Conservation (phyloP, 2,113 vertebrate genomes). For the Chloroceryle aenea region DNA sequence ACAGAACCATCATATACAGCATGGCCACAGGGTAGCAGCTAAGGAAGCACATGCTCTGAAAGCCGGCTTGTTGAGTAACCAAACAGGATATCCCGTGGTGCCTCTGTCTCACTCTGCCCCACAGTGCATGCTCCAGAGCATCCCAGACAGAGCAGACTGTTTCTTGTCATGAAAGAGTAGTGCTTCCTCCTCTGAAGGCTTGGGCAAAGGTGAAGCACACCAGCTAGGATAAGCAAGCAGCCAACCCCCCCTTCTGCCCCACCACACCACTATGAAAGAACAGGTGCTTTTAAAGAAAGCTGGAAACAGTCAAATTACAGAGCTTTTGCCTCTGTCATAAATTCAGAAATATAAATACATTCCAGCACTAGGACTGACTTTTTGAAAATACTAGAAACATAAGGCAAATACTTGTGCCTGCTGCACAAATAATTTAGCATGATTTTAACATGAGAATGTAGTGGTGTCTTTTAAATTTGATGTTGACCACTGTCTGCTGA, state of each 20-base stretch:
- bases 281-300: neutral
- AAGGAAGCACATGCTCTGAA: neutral
- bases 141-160: neutral
- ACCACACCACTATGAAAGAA: neutral
- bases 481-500: neutral
- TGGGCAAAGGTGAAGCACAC: neutral
- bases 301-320: neutral
- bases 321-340: neutral
- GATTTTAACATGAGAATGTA: neutral
- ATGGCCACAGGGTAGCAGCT: neutral
- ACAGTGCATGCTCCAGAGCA: neutral
- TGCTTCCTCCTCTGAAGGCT: neutral
- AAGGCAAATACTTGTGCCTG: neutral
- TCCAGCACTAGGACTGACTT: neutral
- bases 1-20: neutral
- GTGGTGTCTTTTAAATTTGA: neutral
- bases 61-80: neutral
- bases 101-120: neutral
- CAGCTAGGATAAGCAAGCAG: neutral
- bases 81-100: accelerated
- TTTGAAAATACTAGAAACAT: neutral
- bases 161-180: neutral
- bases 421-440: neutral
- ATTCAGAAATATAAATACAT: slow-evolving; percentile 14
- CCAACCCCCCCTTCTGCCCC: neutral